phyloP scores from a whole-genome alignment of 2,113 vertebrate genomes.

The Cinclus cinclus region DNA sequence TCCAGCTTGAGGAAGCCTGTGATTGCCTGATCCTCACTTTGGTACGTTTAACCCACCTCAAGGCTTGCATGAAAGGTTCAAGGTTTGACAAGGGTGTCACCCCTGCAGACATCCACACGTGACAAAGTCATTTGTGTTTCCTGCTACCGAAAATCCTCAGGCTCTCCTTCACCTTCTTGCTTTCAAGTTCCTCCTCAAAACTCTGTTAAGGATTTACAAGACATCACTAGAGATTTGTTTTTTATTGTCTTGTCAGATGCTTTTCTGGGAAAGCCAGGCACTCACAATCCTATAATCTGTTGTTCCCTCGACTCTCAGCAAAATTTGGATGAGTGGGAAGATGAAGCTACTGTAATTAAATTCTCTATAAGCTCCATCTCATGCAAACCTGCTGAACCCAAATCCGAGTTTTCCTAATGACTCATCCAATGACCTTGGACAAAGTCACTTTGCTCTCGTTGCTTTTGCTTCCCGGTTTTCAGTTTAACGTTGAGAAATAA shows the following conservation, averaged over 20 bases:
- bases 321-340: slow-evolving; percentile 31
- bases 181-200: not conserved
- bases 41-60: not conserved
- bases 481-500: not conserved
- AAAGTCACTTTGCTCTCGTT: not conserved
- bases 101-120: accelerated
- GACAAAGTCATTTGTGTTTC: not conserved
- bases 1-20: not conserved
- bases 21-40: not conserved
- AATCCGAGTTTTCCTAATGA: not conserved
- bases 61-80: not conserved
- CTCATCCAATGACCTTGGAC: not conserved
- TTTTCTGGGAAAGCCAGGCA: not conserved
- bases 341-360: slow-evolving; percentile 56
- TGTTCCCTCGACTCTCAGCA: not conserved
- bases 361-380: not conserved
- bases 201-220: not conserved
- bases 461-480: not conserved
- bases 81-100: not conserved
- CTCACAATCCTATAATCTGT: not conserved
- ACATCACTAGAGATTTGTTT: not conserved
- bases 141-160: not conserved
- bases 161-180: not conserved
- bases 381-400: not conserved
- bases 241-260: not conserved